These are phyloP conservation scores for Tetragnatha montana DNA, from an alignment of 2,888 invertebrate species.

Conservation along the genomic window DNA sequence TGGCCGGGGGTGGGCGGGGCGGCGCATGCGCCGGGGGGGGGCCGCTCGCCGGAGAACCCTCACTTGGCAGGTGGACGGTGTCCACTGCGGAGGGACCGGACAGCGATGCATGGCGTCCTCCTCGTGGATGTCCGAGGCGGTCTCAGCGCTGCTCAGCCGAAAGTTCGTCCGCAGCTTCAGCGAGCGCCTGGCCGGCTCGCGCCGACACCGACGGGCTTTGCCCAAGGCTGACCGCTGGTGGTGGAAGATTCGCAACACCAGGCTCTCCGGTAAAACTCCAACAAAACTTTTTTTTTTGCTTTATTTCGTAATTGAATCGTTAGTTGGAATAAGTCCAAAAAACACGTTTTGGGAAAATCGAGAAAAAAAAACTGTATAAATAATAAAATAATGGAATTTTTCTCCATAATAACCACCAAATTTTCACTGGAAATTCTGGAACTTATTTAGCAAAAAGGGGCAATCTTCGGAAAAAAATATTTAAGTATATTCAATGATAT, in stretches of 20 bases:
- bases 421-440: too few relatives aligned
- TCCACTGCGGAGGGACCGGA: conserved; percentile 31
- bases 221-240: conserved; percentile 72
- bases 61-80: conserved; percentile 60
- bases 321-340: too few relatives aligned
- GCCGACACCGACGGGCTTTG: conserved; percentile 65
- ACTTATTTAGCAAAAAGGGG: too few relatives aligned
- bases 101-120: conserved; percentile 46
- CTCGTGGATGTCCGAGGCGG: conserved; percentile 71
- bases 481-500: too few relatives aligned
- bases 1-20: not conserved
- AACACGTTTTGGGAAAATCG: too few relatives aligned
- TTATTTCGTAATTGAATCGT: too few relatives aligned
- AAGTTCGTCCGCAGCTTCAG: conserved; percentile 73
- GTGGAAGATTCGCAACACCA: conserved; percentile 71
- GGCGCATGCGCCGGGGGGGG: conserved; percentile 39
- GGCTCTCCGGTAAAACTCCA: conserved; percentile 70
- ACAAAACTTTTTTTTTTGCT: not conserved
- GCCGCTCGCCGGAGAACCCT: not conserved
- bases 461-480: too few relatives aligned
- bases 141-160: conserved; percentile 72
- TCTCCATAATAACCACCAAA: not conserved
- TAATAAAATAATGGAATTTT: not conserved
- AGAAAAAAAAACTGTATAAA: too few relatives aligned
- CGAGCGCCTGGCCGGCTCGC: conserved; percentile 72